These are phyloP conservation scores for Gymnoscopelus braueri DNA, from an alignment of 2,797 vertebrate genomes.

Conservation along the genomic window DNA sequence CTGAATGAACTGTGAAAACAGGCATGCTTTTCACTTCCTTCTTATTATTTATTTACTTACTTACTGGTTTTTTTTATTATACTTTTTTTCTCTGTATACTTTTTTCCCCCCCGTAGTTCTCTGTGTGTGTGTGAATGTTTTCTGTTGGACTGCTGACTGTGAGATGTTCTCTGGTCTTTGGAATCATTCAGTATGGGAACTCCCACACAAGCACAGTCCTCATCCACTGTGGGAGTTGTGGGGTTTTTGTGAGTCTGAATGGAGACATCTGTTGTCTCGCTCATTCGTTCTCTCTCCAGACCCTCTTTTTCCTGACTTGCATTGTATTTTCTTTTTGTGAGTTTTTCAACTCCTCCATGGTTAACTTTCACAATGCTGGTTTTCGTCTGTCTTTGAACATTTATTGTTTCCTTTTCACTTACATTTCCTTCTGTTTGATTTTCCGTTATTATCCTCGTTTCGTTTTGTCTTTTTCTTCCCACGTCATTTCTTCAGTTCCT, in stretches of 20 bases:
- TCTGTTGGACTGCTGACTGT: slow-evolving; percentile 50
- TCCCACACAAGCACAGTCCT: slow-evolving; percentile 70
- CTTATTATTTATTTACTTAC: slow-evolving; percentile 74
- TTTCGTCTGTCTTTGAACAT: slow-evolving; percentile 37
- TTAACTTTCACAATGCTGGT: slow-evolving; percentile 53
- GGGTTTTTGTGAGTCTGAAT: slow-evolving; percentile 68
- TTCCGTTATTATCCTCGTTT: not conserved
- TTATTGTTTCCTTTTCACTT: slow-evolving; percentile 31
- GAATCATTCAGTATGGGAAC: slow-evolving; percentile 84
- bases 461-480: slow-evolving; percentile 19
- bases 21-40: slow-evolving; percentile 92
- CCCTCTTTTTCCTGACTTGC: slow-evolving; percentile 37
- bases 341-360: slow-evolving; percentile 21
- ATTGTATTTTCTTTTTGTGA: slow-evolving; percentile 36
- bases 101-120: slow-evolving; percentile 59
- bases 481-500: slow-evolving; percentile 43
- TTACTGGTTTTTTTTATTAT: slow-evolving; percentile 76
- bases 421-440: slow-evolving; percentile 44
- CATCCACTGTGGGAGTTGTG: slow-evolving; percentile 71
- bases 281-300: slow-evolving; percentile 71
- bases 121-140: slow-evolving; percentile 52
- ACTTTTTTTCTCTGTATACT: slow-evolving; percentile 36
- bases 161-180: slow-evolving; percentile 76
- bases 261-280: slow-evolving; percentile 67
- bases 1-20: slow-evolving; percentile 86